Evolutionary conservation across 2,888 invertebrate genomes (phyloP), one percentile per base, ranked within the genome.

Genomic region (Onthophagus sagittarius): DNA sequence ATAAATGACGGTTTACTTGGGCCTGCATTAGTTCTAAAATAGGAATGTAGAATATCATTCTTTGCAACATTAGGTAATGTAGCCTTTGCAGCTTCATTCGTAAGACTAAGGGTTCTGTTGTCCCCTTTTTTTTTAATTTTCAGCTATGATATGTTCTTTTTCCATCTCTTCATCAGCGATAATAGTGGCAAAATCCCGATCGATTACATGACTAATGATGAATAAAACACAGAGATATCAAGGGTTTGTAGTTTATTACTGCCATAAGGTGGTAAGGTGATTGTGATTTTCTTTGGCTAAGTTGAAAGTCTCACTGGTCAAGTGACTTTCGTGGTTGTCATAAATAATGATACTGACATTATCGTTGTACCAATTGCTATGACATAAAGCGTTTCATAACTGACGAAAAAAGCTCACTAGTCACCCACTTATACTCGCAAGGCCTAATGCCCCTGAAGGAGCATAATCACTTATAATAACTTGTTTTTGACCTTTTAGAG

Each of bases 261-360:
- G 72, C 81, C 83, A 77, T 86, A 84, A 31, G 84, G 82, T 32
- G 83, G 84, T 71, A 86, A 79, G n/a, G 83, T 83, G 15, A 85
- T 74, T 76, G 85, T 76, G 13, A 78, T 82, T 82, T 63, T 81
- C 80, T 79, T 82, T 81, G 62, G 80, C 81, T 64, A 77, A 73
- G 70, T 82, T 77, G 15, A 83, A 33, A 15, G 75, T 74, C 69
- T 74, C 75, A 5, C 79, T 74, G 1, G 23, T 53, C 71, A 71
- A 13, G 71, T 83, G 82, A n/a, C 78, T 78, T 71, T 83, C 80
- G 74, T 82, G 80, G 72, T 83, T 84, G 75, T 83, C 83, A 63
- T 77, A 77, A 15, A 84, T 79, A 23, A 83, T 74, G 7, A 83
- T 74, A n/a, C 77, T 71, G 64, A 79, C 80, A 75, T 81, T 80